Base-by-base conservation (phyloP, 1,140 invertebrate species). In the Drosophila lowei region DNA sequence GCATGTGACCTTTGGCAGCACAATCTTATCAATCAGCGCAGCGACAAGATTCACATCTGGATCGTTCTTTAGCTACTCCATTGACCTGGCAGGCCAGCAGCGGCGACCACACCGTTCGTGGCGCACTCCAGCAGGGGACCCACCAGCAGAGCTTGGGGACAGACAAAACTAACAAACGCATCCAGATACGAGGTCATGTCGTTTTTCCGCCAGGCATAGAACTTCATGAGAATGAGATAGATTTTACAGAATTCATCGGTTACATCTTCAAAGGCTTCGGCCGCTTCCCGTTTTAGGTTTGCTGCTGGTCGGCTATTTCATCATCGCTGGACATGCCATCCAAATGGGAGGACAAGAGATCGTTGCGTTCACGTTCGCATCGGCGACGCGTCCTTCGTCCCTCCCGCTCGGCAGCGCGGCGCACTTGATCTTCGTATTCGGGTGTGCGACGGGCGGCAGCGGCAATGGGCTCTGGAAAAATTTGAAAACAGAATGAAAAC, bases 311-410 rank as follows among this genome's bases (percentile, higher is more conserved):
- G 1, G 96, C 96, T 84, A 98, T 95, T 92, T 99, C 98, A 91
- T 99, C 98, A 92, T 99, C 98, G 80, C 97, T 98, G n/a, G 97
- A 98, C 94, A 98, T 95, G 1, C 98, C 98, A 91, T 99, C 98
- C 60, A 97, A 94, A 90, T 99, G 98, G 38, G 94, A 93, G 4
- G 91, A 62, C 46, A 80, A 64, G 52, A 91, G 58, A 18, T 90
- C 79, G 23, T 86, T 85, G 62, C 92, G 92, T 91, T 96, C 95
- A 70, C 97, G 92, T 3, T 93, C 94, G 90, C 95, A 93, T 72
- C 97, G 92, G 30, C 97, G 92, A 71, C 97, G 93, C 18, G 95
- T 96, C 77, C 97, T 93, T 80, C 97, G 93, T 7, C 97, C 97
- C 93, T 99, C 97, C 75, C 98, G 93, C 92, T 99, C 97, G 13